phyloP scores from a whole-genome alignment of 2,113 vertebrate genomes.

The Oostethus manadensis region DNA sequence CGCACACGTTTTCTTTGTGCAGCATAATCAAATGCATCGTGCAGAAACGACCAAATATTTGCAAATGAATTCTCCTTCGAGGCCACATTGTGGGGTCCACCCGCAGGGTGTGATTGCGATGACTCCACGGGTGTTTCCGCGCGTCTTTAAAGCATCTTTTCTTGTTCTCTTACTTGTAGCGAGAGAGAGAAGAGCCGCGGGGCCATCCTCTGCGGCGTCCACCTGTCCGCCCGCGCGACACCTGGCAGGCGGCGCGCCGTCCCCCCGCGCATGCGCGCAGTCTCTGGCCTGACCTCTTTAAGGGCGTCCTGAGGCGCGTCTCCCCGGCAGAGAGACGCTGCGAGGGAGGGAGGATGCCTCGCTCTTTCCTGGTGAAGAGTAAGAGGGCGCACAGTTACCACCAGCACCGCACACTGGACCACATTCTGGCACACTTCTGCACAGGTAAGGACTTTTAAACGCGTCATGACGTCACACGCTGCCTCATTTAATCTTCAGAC shows the following conservation, averaged over 20 bases:
- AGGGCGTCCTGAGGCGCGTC: background rate
- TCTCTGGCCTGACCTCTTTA: background rate
- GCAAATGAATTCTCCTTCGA: too few species aligned
- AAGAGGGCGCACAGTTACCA: slow-evolving; percentile 98
- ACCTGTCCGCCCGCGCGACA: slow-evolving; percentile 83
- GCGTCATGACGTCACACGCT: too few species aligned
- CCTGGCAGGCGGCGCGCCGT: slow-evolving; percentile 76
- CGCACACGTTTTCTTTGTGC: too few species aligned
- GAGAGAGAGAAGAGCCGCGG: slow-evolving; percentile 2
- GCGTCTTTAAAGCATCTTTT: background rate
- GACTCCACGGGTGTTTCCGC: background rate
- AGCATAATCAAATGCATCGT: too few species aligned
- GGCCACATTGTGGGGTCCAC: too few species aligned
- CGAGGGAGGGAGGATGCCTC: slow-evolving; percentile 75
- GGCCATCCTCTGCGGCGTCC: slow-evolving; percentile 50
- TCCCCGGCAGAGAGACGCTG: too few species aligned
- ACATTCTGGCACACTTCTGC: slow-evolving; percentile 75
- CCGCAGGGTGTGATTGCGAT: too few species aligned
- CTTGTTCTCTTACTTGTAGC: background rate
- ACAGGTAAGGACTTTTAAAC: slow-evolving; percentile 73
- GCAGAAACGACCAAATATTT: too few species aligned
- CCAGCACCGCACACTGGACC: slow-evolving; percentile 80
- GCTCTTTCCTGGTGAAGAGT: slow-evolving; percentile 96
- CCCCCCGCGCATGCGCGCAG: slow-evolving; percentile 63
- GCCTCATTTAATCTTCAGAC: too few species aligned